Conservation (phyloP, 2,888 invertebrate species). For the Tenthredo mesomela region DNA sequence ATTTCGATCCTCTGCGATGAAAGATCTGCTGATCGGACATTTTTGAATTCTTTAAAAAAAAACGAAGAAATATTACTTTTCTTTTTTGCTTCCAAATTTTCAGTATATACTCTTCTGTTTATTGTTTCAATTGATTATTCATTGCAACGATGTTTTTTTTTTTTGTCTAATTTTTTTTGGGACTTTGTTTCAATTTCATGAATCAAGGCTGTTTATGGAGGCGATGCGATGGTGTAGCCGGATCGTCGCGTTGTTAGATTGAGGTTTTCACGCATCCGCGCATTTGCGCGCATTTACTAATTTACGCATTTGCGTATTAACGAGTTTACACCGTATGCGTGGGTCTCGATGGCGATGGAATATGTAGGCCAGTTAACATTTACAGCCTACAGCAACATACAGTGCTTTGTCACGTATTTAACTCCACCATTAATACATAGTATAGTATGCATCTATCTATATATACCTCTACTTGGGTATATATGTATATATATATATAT, state of each 20-base stretch:
- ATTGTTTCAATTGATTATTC: too few relatives aligned
- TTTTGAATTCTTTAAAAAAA: too few relatives aligned
- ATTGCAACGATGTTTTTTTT: too few relatives aligned
- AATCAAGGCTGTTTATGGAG: background rate
- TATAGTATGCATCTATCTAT: background rate
- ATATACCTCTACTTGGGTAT: background rate
- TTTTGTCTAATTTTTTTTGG: background rate
- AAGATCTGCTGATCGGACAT: too few relatives aligned
- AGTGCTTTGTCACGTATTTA: conserved; percentile 8
- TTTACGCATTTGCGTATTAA: conserved; percentile 34
- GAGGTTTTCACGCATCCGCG: conserved; percentile 24
- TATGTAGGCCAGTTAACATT: background rate
- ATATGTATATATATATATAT: background rate
- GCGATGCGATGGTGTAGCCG: background rate
- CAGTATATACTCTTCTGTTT: too few relatives aligned
- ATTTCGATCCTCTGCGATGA: too few relatives aligned
- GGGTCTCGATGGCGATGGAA: conserved; percentile 27
- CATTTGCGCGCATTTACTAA: conserved; percentile 5
- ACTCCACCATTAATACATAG: background rate
- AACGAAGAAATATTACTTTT: too few relatives aligned
- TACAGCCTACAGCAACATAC: background rate
- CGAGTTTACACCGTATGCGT: conserved; percentile 9
- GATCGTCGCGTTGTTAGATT: background rate
- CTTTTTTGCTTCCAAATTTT: too few relatives aligned
- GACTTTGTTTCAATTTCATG: background rate